Base-by-base conservation (phyloP, 2,797 vertebrate genomes). In the Dipus sagitta region DNA sequence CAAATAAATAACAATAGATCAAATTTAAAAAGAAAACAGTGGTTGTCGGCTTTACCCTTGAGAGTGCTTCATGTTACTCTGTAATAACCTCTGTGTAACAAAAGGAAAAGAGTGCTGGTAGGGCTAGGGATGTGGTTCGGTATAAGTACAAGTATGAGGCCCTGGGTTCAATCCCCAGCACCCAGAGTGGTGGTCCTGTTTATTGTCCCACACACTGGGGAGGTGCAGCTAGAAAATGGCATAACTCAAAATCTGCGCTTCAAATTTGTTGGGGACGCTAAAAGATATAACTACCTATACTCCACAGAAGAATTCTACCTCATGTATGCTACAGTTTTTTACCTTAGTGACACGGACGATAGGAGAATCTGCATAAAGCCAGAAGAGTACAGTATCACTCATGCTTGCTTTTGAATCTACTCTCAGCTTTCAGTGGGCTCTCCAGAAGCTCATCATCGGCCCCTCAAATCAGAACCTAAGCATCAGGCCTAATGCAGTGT, bases 351-450 rank as follows among this genome's bases (percentile, higher is more conserved):
- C 32, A 15, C n/a, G 23, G 58, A 65, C 76, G 26, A 30, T 42
- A 42, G 72, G 47, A 95, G 71, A 88, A 42, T 80, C 28, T 81
- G 26, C 65, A 75, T 76, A 72, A 89, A 86, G 81, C 70, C 3
- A 6, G 54, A 60, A 88, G 38, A 74, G 52, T 64, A 64, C 14
- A 42, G 2, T 71, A 13, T 58, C 17, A 42, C 34, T 47, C 18
- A 9, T 38, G 13, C 24, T 30, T 84, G 60, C 11, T 47, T 92
- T 26, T 58, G 38, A 83, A 64, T 90, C 70, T 83, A 47, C 77
- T 96, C 92, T 20, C 64, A 86, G 65, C 64, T 86, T 64, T 83
- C 84, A 38, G n/a, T 62, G n/a, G 75, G 68, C 76, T 58, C 7
- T 20, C 58, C 34, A n/a, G 83, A 88, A 91, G 30, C 38, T 47